Conservation (phyloP, 2,888 invertebrate species). For the Cheilosia pagana region DNA sequence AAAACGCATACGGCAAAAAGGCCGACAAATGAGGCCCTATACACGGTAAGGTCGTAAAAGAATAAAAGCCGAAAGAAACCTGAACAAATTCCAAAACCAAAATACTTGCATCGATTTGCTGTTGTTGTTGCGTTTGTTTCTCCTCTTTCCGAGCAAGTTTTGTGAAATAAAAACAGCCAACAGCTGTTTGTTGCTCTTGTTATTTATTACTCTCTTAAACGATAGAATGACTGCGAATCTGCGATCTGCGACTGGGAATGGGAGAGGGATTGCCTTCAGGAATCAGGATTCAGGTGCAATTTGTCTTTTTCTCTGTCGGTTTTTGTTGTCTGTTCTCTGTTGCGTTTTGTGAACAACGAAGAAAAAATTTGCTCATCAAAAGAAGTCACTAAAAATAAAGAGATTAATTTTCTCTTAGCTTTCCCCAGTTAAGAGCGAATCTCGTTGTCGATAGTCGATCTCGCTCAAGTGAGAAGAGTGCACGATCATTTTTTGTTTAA, state of each 20-base stretch:
- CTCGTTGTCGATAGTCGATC: too few species aligned
- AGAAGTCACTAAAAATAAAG: neutral
- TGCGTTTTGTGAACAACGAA: too few species aligned
- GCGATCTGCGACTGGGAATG: too few species aligned
- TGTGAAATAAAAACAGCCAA: constrained; percentile 43
- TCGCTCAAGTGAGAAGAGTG: neutral
- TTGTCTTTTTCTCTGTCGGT: too few species aligned
- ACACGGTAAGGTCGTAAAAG: constrained; percentile 40
- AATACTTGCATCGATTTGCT: constrained; percentile 42
- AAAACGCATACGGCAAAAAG: constrained; percentile 31
- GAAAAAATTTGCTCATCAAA: too few species aligned
- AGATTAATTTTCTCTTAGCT: neutral
- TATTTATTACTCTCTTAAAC: neutral
- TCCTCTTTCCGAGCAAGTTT: constrained; percentile 33
- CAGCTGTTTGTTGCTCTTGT: constrained; percentile 43
- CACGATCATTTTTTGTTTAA: constrained; percentile 1
- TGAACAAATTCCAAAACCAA: constrained; percentile 18
- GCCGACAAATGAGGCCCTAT: constrained; percentile 21
- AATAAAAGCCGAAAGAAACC: constrained; percentile 31
- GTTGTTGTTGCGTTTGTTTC: constrained; percentile 12
- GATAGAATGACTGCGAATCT: too few species aligned
- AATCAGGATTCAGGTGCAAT: too few species aligned
- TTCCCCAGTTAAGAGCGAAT: constrained; percentile 27
- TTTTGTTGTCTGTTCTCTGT: too few species aligned
- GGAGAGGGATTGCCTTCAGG: too few species aligned